phyloP scores from a whole-genome alignment of 2,113 vertebrate genomes.

The Brachyistius frenatus region DNA sequence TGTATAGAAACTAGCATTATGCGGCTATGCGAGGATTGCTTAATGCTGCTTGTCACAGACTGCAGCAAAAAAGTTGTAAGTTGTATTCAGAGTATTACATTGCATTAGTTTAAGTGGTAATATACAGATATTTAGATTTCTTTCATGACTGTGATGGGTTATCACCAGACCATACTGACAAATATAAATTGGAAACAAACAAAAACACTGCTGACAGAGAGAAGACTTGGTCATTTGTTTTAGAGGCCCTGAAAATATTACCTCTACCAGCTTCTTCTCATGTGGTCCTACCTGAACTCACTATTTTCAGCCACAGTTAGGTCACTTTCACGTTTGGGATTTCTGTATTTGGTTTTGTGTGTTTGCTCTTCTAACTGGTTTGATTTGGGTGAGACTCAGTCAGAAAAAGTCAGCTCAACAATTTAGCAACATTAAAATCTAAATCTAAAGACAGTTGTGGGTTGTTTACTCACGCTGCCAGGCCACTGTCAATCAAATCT shows the following conservation, averaged over 20 bases:
- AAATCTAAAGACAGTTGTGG: background rate
- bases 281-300: background rate
- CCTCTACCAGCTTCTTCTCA: background rate
- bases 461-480: background rate
- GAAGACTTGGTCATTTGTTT: background rate
- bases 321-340: too few species aligned
- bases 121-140: too few species aligned
- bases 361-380: too few species aligned
- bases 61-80: slow-evolving; percentile 10
- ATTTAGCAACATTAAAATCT: background rate
- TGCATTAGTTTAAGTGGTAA: background rate
- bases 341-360: too few species aligned
- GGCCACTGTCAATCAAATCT: background rate
- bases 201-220: too few species aligned
- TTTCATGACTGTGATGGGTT: too few species aligned
- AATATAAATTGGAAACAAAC: too few species aligned
- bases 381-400: background rate
- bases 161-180: too few species aligned
- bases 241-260: background rate
- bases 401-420: background rate
- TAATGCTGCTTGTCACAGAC: slow-evolving; percentile 29
- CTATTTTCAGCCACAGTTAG: background rate
- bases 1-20: slow-evolving; percentile 35
- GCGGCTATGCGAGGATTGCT: slow-evolving; percentile 25
- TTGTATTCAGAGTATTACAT: slow-evolving; percentile 3